A percentile compares a stretch with the other conserved stretches of the same genome.
Conservation (phyloP, 2,113 vertebrate genomes). For the Petroica traversi region DNA sequence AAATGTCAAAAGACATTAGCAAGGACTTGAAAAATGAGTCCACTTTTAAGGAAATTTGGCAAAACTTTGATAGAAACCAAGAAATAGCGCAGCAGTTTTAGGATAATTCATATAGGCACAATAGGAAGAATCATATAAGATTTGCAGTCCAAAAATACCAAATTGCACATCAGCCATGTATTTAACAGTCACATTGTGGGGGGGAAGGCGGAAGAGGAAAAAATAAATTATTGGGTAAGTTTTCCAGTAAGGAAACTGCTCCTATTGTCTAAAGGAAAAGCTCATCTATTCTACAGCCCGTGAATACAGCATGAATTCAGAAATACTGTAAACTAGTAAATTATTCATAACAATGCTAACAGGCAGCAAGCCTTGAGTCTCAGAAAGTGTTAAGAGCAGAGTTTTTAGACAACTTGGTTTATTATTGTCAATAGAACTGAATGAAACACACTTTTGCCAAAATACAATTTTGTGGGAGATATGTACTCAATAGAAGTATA, state of each 20-base stretch:
- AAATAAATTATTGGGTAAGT: not conserved
- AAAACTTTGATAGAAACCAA: not conserved
- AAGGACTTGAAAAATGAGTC: not conserved
- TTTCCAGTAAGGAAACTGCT: not conserved
- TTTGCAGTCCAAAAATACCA: not conserved
- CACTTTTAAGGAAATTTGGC: not conserved
- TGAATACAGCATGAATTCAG: not conserved
- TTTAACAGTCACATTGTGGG: not conserved
- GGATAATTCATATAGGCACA: not conserved
- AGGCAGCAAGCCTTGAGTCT: not conserved
- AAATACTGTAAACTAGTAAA: not conserved
- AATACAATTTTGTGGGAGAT: not conserved
- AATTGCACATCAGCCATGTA: not conserved
- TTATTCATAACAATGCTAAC: not conserved
- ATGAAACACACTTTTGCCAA: not conserved
- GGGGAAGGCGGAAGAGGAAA: accelerated
- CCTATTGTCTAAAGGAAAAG: not conserved
- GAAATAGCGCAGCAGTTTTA: not conserved
- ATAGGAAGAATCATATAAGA: not conserved
- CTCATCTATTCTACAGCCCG: not conserved
- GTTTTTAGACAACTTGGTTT: not conserved
- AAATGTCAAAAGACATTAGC: not conserved
- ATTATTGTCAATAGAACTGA: not conserved
- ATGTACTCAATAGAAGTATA: not conserved
- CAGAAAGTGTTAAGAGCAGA: not conserved